Conservation (phyloP, 2,113 vertebrate genomes). For the Machaerirhynchus nigripectus region DNA sequence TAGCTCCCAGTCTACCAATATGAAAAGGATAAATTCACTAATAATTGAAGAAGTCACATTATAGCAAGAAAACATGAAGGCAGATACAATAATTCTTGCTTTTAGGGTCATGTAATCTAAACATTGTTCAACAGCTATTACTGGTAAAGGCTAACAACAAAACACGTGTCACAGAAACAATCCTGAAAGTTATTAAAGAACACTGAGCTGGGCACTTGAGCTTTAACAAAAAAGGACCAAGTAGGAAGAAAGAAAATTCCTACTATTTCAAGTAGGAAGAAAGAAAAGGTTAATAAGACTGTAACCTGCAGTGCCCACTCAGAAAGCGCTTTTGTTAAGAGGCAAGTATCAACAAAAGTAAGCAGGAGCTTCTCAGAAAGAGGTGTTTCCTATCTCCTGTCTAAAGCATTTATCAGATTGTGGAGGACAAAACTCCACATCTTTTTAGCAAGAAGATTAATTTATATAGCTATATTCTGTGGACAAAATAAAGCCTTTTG, state of each 20-base stretch:
- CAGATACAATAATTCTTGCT: neutral
- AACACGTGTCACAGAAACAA: neutral
- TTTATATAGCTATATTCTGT: neutral
- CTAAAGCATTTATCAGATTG: neutral
- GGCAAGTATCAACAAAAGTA: neutral
- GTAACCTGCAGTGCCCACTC: neutral
- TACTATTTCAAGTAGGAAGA: neutral
- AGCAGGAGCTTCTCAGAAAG: neutral
- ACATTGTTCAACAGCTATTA: neutral
- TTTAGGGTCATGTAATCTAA: neutral
- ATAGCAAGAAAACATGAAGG: neutral
- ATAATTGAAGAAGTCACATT: neutral
- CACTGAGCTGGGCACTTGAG: neutral
- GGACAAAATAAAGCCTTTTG: neutral
- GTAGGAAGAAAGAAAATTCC: neutral
- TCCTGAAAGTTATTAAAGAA: neutral
- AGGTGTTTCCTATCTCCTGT: neutral
- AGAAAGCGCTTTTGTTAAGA: neutral
- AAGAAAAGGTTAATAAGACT: slow-evolving; percentile 3
- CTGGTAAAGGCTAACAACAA: neutral
- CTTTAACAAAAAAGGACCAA: neutral
- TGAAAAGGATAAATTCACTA: neutral
- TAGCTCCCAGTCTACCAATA: neutral
- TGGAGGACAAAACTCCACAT: neutral
- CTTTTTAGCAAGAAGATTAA: neutral